phyloP scores from a whole-genome alignment of 2,888 invertebrate species.

The Coleophora deauratella region DNA sequence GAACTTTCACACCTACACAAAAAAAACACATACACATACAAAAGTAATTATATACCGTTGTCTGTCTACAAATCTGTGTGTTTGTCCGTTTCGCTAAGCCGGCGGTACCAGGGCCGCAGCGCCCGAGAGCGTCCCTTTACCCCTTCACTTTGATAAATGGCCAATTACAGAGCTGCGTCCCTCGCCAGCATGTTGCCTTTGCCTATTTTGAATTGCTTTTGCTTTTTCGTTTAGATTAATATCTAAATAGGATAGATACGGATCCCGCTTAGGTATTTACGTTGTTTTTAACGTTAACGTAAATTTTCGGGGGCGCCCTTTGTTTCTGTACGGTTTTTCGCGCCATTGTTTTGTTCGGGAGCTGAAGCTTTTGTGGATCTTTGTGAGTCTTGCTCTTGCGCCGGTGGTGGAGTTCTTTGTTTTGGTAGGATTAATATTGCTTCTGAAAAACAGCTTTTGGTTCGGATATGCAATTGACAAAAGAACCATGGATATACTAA shows the following conservation, averaged over 20 bases:
- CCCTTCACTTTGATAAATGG: slow-evolving; percentile 76
- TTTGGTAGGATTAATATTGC: slow-evolving; percentile 18
- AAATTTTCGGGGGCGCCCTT: slow-evolving; percentile 53
- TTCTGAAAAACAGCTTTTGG: too few species aligned
- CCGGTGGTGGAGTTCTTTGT: slow-evolving; percentile 29
- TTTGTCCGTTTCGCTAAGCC: slow-evolving; percentile 24
- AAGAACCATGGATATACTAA: too few species aligned
- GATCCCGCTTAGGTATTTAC: slow-evolving; percentile 71
- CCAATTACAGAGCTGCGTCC: slow-evolving; percentile 65
- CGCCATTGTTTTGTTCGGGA: slow-evolving; percentile 47
- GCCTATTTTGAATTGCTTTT: slow-evolving; percentile 74
- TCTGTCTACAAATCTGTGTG: slow-evolving; percentile 15
- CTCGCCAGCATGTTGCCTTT: slow-evolving; percentile 71
- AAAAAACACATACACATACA: too few species aligned
- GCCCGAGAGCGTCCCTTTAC: slow-evolving; percentile 60
- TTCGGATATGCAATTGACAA: too few species aligned
- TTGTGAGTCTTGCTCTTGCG: slow-evolving; percentile 30
- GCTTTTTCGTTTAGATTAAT: slow-evolving; percentile 75
- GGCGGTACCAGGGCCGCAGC: slow-evolving; percentile 40
- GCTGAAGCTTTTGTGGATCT: slow-evolving; percentile 39
- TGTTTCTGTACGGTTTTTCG: slow-evolving; percentile 45
- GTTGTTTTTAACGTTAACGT: slow-evolving; percentile 74
- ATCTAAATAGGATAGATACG: slow-evolving; percentile 75
- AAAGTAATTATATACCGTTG: background rate
- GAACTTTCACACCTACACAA: too few species aligned